Base-by-base conservation (phyloP, 2,888 invertebrate genomes). In the Patella ulyssiponensis region DNA sequence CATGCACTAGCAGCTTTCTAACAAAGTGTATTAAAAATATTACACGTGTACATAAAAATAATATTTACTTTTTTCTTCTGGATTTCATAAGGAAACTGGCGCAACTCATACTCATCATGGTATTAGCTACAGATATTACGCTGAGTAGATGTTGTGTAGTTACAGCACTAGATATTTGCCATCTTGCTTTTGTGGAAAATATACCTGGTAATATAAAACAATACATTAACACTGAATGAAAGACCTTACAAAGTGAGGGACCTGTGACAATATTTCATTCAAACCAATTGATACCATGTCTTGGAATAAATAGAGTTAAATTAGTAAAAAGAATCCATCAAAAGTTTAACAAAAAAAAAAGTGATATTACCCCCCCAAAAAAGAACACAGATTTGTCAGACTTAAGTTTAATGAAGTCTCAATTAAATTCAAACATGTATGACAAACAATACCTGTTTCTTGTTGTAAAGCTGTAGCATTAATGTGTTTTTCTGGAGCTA, bases 91-190 rank as follows among this genome's bases (percentile, higher is more conserved):
- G 81, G 92, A 98, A 98, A 69, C 97, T 96, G 54, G 98, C 97
- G 88, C 97, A 97, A 91, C 96, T 97, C 97, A 99, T 98, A 0
- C 98, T 97, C 97, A 99, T 91, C 74, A 99, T 94, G 0, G 99
- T 99, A 92, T 99, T 98, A 74, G 98, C 96, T 77, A 98, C 94
- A 0, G 98, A 96, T 75, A 99, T 97, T 81, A 99, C 95, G 76
- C 98, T 96, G 83, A 99, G 93, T 81, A 99, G 94, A 92, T 99
- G 99, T 92, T 98, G 97, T 20, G 98, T 98, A 1, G 98, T 98
- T 52, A 99, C 92, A 0, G 97, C 97, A 1, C 96, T 96, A 85
- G 97, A 98, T 74, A 99, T 93, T 93, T 98, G 97, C 99, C 99
- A 99, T 91, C 98, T 98, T 0, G 96, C 95, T 80, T 95, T 95